Percentiles rank a stretch among this genome's conserved stretches.
phyloP scores from a whole-genome alignment of 1,140 invertebrate species.

The Lamellibrachia luymesi region DNA sequence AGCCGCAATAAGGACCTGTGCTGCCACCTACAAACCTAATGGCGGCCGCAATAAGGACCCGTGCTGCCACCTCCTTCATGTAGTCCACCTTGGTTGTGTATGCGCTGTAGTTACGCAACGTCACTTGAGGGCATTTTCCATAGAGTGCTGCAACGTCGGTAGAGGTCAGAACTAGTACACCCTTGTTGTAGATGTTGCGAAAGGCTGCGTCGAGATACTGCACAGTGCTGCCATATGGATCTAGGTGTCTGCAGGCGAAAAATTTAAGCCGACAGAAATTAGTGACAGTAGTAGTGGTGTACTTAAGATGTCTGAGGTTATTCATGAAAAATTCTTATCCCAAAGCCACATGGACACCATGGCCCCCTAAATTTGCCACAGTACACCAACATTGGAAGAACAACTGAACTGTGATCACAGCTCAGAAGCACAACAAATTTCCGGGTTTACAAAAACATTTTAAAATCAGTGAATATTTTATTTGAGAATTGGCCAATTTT shows the following conservation, averaged over 20 bases:
- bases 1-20: slow-evolving; percentile 33
- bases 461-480: too few species aligned
- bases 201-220: slow-evolving; percentile 50
- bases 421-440: too few species aligned
- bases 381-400: too few species aligned
- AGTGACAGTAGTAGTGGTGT: too few species aligned
- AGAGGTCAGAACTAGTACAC: slow-evolving; percentile 48
- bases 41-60: slow-evolving; percentile 48
- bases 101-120: slow-evolving; percentile 48
- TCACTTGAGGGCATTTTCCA: slow-evolving; percentile 45
- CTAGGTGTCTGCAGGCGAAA: slow-evolving; percentile 46
- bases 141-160: slow-evolving; percentile 51
- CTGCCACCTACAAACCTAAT: slow-evolving; percentile 39
- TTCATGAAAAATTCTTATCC: too few species aligned
- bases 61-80: slow-evolving; percentile 50
- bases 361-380: too few species aligned
- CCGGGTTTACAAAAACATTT: too few species aligned
- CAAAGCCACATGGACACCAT: too few species aligned
- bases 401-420: too few species aligned
- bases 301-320: too few species aligned
- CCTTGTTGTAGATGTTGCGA: slow-evolving; percentile 47
- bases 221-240: slow-evolving; percentile 44
- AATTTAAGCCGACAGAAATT: background rate
- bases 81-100: slow-evolving; percentile 53
- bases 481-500: too few species aligned